Evolutionary conservation across 2,113 vertebrate species (phyloP).

Genomic region (Dasypus novemcinctus): DNA sequence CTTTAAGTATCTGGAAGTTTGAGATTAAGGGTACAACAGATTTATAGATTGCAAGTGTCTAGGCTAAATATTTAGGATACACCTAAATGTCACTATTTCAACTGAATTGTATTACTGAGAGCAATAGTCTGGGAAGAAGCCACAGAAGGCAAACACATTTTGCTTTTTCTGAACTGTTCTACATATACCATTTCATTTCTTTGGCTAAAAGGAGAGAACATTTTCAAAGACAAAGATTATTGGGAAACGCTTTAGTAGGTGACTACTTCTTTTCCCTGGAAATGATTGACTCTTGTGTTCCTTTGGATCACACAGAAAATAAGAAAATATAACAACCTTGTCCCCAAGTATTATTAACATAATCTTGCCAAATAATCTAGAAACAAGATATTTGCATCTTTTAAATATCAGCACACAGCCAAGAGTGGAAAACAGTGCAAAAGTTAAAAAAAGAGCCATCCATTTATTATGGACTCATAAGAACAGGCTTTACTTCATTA

Average conservation of each 20-base stretch:
- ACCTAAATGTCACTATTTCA: not conserved
- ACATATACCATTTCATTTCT: not conserved
- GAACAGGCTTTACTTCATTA: not conserved
- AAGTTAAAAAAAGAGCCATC: not conserved
- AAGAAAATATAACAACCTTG: not conserved
- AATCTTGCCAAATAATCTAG: not conserved
- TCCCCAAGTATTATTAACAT: not conserved
- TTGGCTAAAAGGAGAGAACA: not conserved
- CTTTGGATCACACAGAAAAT: not conserved
- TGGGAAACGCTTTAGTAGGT: slow-evolving; percentile 28
- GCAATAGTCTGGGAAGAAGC: not conserved
- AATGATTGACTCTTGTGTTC: not conserved
- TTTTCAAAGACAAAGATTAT: not conserved
- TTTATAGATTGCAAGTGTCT: not conserved
- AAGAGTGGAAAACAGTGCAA: not conserved
- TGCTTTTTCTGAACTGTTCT: not conserved
- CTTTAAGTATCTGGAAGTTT: not conserved
- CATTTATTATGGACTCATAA: not conserved
- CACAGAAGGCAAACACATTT: not conserved
- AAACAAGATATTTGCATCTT: not conserved
- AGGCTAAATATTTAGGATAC: not conserved
- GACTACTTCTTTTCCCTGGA: not conserved
- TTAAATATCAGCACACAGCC: not conserved
- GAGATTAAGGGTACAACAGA: not conserved
- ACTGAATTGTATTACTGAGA: not conserved